Evolutionary conservation across 2,797 vertebrate species (phyloP), one percentile per base, ranked within the genome.

Genomic region (Emys orbicularis): DNA sequence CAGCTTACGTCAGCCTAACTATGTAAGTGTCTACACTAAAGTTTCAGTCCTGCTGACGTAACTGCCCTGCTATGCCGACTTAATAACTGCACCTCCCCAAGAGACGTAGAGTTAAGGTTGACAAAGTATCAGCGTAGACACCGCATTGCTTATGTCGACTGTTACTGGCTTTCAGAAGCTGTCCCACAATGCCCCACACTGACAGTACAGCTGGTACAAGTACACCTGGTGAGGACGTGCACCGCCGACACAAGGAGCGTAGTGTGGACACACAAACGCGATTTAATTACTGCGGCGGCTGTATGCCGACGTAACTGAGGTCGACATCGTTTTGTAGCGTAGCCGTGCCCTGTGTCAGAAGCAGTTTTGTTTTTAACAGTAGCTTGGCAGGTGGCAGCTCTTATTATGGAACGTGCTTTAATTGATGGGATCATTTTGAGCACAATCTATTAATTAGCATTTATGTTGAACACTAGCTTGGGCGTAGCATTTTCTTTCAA

Each of bases 341-440:
- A 72, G n/a, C 37, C 65, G 5, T 19, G 19, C n/a, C 3, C 83
- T 94, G 95, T 95, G 74, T 95, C 93, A 96, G 89, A 10, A 0
- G 79, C 90, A 87, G 86, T 80, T 94, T 96, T 93, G 95, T 21
- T 95, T 95, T 41, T 27, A 93, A 85, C 85, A 90, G 90, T 84
- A 87, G 92, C 65, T 89, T 89, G 79, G 95, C 81, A 87, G 88
- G 89, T 95, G 97, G 92, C 92, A 95, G 88, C 77, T 83, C 65
- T 94, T 96, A 91, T 81, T 88, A 95, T 88, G 94, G 89, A 86
- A 94, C 74, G 92, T 37, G 59, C 74, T 97, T 96, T 91, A 90
- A 84, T 82, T 94, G 94, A 96, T 95, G 92, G 93, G 88, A 96
- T 97, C 89, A 3, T 96, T 97, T 96, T 94, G 92, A 93, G 90